Evolutionary conservation across 1,140 invertebrate species (phyloP).

Genomic region (Papilio polyxenes): DNA sequence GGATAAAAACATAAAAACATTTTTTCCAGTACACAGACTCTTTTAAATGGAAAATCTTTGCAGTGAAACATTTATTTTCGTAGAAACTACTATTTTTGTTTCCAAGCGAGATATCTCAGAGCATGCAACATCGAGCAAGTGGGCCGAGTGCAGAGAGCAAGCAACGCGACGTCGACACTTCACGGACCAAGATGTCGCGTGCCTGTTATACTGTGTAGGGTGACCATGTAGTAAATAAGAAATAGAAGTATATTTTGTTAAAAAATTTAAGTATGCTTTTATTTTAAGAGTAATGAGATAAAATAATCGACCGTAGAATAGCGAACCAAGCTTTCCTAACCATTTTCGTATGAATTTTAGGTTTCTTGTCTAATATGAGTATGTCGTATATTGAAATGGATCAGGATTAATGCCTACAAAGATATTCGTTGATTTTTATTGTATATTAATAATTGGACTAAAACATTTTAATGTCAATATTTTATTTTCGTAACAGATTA

Average conservation of each 20-base stretch:
- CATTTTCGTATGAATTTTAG: too few species aligned
- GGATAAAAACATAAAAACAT: neutral
- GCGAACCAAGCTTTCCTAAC: too few species aligned
- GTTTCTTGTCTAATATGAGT: too few species aligned
- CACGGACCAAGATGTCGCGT: neutral
- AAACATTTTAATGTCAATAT: too few species aligned
- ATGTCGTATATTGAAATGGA: too few species aligned
- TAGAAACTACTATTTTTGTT: constrained; percentile 9
- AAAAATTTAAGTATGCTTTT: neutral
- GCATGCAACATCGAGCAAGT: constrained; percentile 30
- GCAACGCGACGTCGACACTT: neutral
- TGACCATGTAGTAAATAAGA: neutral
- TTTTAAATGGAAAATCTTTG: neutral
- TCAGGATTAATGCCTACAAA: too few species aligned
- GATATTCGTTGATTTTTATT: too few species aligned
- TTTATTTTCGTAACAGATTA: too few species aligned
- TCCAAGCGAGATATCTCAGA: constrained; percentile 17
- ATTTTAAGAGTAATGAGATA: neutral
- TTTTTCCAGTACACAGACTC: neutral
- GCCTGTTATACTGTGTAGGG: neutral
- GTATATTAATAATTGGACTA: too few species aligned
- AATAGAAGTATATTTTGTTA: neutral
- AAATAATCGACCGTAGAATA: too few species aligned
- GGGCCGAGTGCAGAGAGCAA: constrained; percentile 16
- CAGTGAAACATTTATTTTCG: constrained; percentile 1